These are phyloP conservation scores for Platypus cylindrus DNA, from an alignment of 2,888 invertebrate genomes.

Conservation along the genomic window DNA sequence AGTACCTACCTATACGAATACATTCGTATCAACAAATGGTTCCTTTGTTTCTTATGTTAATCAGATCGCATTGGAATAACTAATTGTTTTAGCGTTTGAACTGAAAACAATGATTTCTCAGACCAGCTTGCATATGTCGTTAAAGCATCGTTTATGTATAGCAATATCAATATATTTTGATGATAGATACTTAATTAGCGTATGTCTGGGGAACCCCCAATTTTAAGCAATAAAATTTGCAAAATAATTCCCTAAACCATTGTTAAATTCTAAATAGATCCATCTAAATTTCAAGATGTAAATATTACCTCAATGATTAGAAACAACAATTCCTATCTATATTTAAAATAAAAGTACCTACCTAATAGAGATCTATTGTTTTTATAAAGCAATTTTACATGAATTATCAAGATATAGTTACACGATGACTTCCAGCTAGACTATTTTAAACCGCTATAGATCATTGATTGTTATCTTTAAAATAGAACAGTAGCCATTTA, in stretches of 20 bases:
- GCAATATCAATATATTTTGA: too few species aligned
- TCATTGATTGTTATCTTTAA: conserved; percentile 7
- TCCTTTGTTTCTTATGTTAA: conserved; percentile 28
- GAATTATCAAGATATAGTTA: conserved; percentile 8
- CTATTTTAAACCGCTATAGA: conserved; percentile 6
- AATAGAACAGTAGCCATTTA: conserved; percentile 9
- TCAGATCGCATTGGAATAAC: conserved; percentile 27
- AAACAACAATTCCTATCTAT: conserved; percentile 4
- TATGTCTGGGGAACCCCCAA: too few species aligned
- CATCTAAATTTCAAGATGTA: too few species aligned
- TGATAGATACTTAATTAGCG: too few species aligned
- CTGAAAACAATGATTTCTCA: too few species aligned
- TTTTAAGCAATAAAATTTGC: too few species aligned
- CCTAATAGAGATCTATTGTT: conserved; percentile 12
- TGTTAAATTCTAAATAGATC: too few species aligned
- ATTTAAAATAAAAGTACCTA: conserved; percentile 6
- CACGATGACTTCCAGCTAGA: conserved; percentile 9
- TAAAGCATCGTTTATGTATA: too few species aligned
- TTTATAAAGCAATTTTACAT: conserved; percentile 6
- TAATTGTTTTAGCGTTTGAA: conserved; percentile 23
- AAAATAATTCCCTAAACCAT: too few species aligned
- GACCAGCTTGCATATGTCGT: too few species aligned
- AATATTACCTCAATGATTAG: conserved; percentile 7
- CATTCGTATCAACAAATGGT: too few species aligned
- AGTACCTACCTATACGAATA: too few species aligned